Evolutionary conservation across 1,140 invertebrate genomes (phyloP).

Genomic region (Trichonephila clavata): DNA sequence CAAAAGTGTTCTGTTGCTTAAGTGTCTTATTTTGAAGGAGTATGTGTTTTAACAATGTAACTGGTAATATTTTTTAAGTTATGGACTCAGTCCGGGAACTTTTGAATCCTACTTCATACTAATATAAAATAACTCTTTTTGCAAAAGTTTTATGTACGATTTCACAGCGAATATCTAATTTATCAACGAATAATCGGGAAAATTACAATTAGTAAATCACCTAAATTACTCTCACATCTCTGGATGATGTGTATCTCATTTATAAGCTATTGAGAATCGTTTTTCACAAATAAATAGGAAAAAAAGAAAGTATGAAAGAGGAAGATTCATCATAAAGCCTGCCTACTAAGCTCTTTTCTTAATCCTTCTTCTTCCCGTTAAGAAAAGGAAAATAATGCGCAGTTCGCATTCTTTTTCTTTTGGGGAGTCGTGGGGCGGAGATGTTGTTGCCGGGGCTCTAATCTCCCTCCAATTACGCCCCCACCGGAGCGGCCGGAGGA

Average conservation of each 20-base stretch:
- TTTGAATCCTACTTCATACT: too few species aligned
- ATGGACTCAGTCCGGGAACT: too few species aligned
- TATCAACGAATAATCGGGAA: too few species aligned
- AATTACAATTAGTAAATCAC: too few species aligned
- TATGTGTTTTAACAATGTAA: too few species aligned
- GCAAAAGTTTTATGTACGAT: too few species aligned
- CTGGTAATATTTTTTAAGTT: too few species aligned
- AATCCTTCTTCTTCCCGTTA: constrained; percentile 8
- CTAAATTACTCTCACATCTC: neutral
- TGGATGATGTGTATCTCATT: neutral
- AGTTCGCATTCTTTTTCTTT: neutral
- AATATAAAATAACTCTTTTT: neutral
- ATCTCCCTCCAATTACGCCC: constrained; percentile 55
- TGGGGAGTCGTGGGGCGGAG: neutral
- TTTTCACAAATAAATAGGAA: neutral
- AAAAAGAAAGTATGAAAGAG: neutral
- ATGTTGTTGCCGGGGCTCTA: constrained; percentile 25
- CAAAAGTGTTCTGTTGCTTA: too few species aligned
- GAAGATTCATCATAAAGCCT: neutral
- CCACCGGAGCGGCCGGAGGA: neutral
- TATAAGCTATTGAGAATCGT: neutral
- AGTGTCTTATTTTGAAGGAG: too few species aligned
- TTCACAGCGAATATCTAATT: too few species aligned
- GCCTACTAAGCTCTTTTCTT: neutral
- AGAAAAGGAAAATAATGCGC: constrained; percentile 3